Evolutionary conservation across 2,113 vertebrate species (phyloP).

Genomic region (Etia nguti): DNA sequence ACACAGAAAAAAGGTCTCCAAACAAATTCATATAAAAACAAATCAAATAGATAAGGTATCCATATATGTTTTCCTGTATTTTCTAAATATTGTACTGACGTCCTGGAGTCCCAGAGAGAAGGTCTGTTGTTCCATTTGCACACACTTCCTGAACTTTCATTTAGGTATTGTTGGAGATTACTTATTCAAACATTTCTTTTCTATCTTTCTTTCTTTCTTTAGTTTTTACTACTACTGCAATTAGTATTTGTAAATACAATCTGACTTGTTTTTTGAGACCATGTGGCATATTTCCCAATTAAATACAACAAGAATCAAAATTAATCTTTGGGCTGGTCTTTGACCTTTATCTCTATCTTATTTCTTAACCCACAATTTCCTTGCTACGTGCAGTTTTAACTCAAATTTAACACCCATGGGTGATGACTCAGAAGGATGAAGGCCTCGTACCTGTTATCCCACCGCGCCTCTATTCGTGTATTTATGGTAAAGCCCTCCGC

Average conservation of each 20-base stretch:
- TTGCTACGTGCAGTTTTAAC: neutral
- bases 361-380: neutral
- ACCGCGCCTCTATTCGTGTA: neutral
- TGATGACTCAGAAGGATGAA: neutral
- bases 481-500: slow-evolving; percentile 47
- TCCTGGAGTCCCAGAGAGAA: neutral
- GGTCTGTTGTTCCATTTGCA: neutral
- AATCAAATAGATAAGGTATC: fast-evolving
- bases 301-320: neutral
- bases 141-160: neutral
- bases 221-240: neutral
- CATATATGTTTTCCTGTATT: neutral
- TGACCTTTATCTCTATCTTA: neutral
- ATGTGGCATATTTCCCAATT: neutral
- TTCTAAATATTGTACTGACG: neutral
- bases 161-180: neutral
- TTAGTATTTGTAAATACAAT: neutral
- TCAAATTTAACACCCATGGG: neutral
- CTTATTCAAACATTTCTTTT: neutral
- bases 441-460: neutral
- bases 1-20: neutral
- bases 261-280: neutral
- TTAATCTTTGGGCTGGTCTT: neutral
- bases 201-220: neutral
- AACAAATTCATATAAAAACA: neutral